Evolutionary conservation across 2,113 vertebrate species (phyloP).

Genomic region (Ceratotherium simum): DNA sequence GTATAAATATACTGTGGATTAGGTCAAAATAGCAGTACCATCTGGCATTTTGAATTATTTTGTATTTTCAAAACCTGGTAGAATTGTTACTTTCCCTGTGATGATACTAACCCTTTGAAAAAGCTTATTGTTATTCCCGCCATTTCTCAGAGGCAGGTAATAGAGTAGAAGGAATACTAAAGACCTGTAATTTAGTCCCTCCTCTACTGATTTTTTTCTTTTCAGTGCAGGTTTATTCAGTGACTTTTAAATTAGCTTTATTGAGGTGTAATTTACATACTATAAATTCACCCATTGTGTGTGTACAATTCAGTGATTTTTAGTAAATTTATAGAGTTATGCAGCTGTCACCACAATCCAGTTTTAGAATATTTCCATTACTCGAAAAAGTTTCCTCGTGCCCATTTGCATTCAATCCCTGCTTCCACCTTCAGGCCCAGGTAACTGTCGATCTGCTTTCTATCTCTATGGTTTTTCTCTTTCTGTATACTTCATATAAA

Average conservation of each 20-base stretch:
- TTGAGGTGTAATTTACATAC: not conserved
- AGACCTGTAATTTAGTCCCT: not conserved
- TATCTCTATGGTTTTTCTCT: slow-evolving; percentile 10
- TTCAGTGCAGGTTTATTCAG: slow-evolving; percentile 20
- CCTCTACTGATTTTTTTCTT: not conserved
- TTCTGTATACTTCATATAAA: slow-evolving; percentile 15
- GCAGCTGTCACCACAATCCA: not conserved
- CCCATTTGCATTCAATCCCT: not conserved
- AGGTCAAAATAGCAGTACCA: slow-evolving; percentile 37
- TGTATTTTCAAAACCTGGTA: slow-evolving; percentile 49
- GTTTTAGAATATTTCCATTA: slow-evolving; percentile 25
- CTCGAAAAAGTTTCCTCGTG: not conserved
- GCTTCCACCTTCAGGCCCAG: not conserved
- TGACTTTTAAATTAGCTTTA: slow-evolving; percentile 46
- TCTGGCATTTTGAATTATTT: slow-evolving; percentile 45
- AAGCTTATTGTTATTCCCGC: slow-evolving; percentile 15
- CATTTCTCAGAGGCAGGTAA: slow-evolving; percentile 30
- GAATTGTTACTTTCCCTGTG: not conserved
- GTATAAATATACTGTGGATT: not conserved
- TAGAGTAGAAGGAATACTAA: not conserved
- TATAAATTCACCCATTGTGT: not conserved
- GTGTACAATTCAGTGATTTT: not conserved
- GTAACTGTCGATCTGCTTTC: not conserved
- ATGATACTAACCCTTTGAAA: slow-evolving; percentile 17
- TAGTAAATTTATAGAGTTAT: not conserved